Conservation (phyloP, 2,797 vertebrate species). For the Eulemur coronatus region DNA sequence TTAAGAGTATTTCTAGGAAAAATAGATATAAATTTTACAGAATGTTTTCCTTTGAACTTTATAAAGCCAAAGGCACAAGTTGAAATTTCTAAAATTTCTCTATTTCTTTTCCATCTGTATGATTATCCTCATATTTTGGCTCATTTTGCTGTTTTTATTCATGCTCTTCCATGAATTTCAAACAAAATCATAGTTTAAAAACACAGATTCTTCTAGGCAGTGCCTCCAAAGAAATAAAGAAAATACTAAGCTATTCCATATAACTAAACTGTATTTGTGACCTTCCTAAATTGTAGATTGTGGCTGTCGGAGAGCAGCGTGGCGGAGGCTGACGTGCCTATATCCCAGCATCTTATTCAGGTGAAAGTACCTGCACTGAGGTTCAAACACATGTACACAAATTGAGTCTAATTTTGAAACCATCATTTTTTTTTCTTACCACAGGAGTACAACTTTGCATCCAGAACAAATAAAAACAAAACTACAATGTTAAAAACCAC, state of each 20-base stretch:
- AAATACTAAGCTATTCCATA: background rate
- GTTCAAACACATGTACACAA: background rate
- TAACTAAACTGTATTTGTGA: background rate
- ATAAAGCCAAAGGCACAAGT: background rate
- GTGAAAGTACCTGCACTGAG: background rate
- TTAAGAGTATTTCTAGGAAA: background rate
- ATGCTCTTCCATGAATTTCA: background rate
- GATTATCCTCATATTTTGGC: background rate
- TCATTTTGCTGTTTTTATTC: background rate
- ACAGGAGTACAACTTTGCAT: background rate
- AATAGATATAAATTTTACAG: background rate
- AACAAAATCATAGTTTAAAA: conserved; percentile 3
- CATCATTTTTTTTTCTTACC: background rate
- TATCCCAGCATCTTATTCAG: background rate
- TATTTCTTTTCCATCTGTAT: background rate
- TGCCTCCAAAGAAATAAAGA: background rate
- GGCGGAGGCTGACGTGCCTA: background rate
- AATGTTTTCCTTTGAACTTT: background rate
- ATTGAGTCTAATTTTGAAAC: background rate
- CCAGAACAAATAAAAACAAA: background rate
- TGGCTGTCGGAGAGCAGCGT: fast-evolving
- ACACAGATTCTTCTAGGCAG: background rate
- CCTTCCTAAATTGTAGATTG: background rate
- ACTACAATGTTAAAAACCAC: background rate
- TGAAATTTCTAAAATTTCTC: background rate